Evolutionary conservation across 2,797 vertebrate genomes (phyloP).

Genomic region (Potorous gilbertii): DNA sequence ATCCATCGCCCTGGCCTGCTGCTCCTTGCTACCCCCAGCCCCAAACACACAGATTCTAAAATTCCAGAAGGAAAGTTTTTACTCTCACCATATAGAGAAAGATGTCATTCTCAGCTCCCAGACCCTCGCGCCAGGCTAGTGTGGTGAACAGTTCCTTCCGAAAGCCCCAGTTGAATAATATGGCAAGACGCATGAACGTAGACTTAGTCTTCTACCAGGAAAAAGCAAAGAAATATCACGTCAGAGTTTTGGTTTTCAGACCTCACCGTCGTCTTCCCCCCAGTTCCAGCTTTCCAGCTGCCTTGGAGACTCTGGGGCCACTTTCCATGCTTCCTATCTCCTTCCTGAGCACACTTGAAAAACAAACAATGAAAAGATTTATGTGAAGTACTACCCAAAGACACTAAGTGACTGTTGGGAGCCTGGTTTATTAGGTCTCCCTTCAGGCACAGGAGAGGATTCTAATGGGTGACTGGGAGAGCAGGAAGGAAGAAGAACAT

Average conservation of each 20-base stretch:
- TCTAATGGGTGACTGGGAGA: neutral
- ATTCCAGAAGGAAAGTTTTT: neutral
- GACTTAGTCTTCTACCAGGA: slow-evolving; percentile 54
- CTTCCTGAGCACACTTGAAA: neutral
- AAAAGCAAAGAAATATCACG: neutral
- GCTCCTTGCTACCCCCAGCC: neutral
- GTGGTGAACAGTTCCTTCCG: slow-evolving; percentile 65
- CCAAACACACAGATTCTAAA: neutral
- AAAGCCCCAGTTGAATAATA: slow-evolving; percentile 70
- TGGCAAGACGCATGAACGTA: slow-evolving; percentile 66
- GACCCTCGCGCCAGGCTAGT: slow-evolving; percentile 59
- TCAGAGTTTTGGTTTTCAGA: neutral
- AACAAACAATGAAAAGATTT: neutral
- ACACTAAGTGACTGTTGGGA: neutral
- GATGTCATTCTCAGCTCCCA: neutral
- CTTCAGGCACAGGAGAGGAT: neutral
- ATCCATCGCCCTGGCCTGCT: neutral
- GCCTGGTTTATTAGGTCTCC: neutral
- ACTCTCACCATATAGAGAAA: slow-evolving; percentile 64
- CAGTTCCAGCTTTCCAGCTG: neutral
- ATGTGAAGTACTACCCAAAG: neutral
- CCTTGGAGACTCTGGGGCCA: neutral
- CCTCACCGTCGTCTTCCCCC: neutral
- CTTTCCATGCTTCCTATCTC: neutral
- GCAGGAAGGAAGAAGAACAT: neutral